phyloP scores from a whole-genome alignment of 2,113 vertebrate genomes.

The Planiliza haematocheilus region DNA sequence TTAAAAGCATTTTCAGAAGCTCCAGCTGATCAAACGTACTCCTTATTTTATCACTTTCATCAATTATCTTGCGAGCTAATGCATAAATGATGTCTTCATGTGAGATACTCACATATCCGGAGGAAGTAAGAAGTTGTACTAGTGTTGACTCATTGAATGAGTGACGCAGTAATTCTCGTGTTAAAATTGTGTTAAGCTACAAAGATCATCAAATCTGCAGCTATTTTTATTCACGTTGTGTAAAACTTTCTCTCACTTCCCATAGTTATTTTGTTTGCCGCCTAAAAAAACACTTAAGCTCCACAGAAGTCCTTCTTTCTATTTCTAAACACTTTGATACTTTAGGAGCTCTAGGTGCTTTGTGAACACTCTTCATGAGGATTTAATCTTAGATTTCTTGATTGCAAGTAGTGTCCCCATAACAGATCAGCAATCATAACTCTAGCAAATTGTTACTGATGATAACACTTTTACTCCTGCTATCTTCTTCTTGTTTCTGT shows the following conservation, averaged over 20 bases:
- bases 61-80: not conserved
- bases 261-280: conserved; percentile 1
- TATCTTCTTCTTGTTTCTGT: not conserved
- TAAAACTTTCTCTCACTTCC: not conserved
- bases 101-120: too few relatives aligned
- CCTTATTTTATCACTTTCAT: not conserved
- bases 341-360: conserved; percentile 6
- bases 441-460: too few relatives aligned
- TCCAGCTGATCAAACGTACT: not conserved
- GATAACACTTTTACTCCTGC: too few relatives aligned
- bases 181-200: not conserved
- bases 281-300: conserved; percentile 6
- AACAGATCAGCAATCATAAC: too few relatives aligned
- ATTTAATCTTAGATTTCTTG: not conserved
- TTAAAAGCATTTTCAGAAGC: not conserved
- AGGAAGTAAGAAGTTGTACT: not conserved
- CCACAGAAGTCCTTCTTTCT: not conserved
- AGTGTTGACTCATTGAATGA: not conserved
- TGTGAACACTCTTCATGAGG: conserved; percentile 1
- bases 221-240: not conserved
- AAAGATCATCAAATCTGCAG: not conserved
- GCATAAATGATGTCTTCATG: too few relatives aligned
- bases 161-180: not conserved
- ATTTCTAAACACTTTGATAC: not conserved
- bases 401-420: too few relatives aligned